Percentiles rank a stretch among this genome's conserved stretches.
Conservation (phyloP, 2,888 invertebrate genomes). For the Cephus spinipes region DNA sequence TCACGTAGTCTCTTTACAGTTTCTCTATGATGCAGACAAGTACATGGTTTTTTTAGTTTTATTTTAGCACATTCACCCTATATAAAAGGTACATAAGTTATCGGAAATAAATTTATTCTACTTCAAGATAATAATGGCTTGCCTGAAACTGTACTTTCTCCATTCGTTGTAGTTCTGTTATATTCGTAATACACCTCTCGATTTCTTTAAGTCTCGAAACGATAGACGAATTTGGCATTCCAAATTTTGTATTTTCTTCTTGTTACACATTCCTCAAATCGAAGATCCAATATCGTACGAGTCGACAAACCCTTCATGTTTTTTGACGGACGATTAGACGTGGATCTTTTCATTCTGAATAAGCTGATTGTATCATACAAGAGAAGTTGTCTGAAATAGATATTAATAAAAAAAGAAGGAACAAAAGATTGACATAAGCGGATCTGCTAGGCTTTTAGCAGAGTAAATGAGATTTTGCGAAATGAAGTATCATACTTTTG, state of each 20-base stretch:
- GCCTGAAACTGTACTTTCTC: conserved; percentile 2
- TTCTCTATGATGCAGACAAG: conserved; percentile 27
- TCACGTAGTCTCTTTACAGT: neutral
- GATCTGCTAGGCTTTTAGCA: conserved; percentile 2
- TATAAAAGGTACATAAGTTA: neutral
- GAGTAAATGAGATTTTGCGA: conserved; percentile 17
- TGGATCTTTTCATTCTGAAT: conserved; percentile 5
- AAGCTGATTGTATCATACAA: neutral
- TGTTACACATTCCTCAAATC: neutral
- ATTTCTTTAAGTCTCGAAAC: conserved; percentile 35
- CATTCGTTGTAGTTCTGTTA: conserved; percentile 31
- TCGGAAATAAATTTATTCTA: neutral
- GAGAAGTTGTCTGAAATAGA: conserved; percentile 17
- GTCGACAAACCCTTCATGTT: conserved; percentile 7
- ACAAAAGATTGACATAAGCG: conserved; percentile 9
- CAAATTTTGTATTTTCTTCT: conserved; percentile 21
- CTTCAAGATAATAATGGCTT: neutral
- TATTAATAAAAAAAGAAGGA: conserved; percentile 10
- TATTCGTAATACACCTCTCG: conserved; percentile 33
- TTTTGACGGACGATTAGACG: conserved; percentile 9
- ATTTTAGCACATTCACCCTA: neutral
- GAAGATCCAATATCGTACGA: neutral
- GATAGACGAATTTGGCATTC: conserved; percentile 30
- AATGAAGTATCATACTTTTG: neutral
- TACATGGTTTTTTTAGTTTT: conserved; percentile 16